Evolutionary conservation across 2,797 vertebrate genomes (phyloP).

Genomic region (Gallirallus australis): DNA sequence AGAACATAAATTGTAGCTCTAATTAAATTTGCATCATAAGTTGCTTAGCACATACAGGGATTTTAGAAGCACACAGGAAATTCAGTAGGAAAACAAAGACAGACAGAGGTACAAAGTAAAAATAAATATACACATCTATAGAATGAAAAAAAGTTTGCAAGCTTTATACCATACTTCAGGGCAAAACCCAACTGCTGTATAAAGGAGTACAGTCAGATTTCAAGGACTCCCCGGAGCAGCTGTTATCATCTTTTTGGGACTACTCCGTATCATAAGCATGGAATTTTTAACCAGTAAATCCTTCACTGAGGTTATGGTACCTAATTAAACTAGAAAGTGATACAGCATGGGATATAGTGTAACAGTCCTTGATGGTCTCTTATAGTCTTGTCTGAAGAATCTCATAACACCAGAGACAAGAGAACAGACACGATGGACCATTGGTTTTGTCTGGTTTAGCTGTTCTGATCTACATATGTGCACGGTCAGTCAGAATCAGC

Average conservation of each 20-base stretch:
- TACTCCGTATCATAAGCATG: neutral
- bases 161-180: neutral
- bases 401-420: neutral
- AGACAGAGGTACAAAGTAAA: neutral
- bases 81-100: neutral
- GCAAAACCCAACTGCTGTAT: neutral
- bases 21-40: neutral
- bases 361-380: neutral
- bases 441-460: neutral
- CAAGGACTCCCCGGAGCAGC: neutral
- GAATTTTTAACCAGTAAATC: constrained; percentile 29
- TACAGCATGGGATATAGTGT: neutral
- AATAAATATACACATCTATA: neutral
- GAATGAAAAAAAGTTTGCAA: neutral
- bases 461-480: neutral
- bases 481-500: neutral
- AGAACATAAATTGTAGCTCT: neutral
- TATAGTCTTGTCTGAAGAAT: neutral
- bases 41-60: neutral
- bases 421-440: neutral
- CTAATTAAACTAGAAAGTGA: constrained; percentile 5
- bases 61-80: neutral
- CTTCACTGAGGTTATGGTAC: neutral
- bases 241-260: neutral
- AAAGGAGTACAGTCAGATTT: constrained; percentile 16